phyloP scores from a whole-genome alignment of 2,888 invertebrate species.

The Caenorhabditis zanzibari region DNA sequence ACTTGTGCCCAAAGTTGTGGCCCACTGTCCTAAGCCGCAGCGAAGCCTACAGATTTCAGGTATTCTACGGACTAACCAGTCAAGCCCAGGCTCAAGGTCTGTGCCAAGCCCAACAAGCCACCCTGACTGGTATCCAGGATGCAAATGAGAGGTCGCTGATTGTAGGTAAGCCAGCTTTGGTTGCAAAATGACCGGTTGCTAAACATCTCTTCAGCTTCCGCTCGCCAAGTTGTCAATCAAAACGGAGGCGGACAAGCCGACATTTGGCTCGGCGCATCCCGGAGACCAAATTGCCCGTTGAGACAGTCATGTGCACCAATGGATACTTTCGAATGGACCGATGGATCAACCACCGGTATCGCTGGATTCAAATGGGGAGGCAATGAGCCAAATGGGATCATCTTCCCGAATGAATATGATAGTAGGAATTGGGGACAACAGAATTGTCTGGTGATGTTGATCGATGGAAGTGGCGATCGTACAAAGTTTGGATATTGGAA shows the following conservation, averaged over 20 bases:
- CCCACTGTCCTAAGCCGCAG: too few species aligned
- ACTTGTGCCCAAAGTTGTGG: too few species aligned
- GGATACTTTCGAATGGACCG: slow-evolving; percentile 35
- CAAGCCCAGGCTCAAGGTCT: neutral
- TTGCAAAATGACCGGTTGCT: neutral
- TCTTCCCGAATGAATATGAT: neutral
- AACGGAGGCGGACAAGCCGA: neutral
- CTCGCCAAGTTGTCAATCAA: neutral
- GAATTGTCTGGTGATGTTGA: slow-evolving; percentile 1
- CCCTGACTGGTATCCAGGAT: neutral
- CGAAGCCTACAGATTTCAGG: neutral
- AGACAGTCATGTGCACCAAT: neutral
- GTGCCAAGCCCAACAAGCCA: neutral
- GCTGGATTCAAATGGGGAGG: slow-evolving; percentile 14
- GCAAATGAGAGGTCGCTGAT: too few species aligned
- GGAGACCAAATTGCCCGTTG: neutral
- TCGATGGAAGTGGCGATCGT: neutral
- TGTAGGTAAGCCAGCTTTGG: too few species aligned
- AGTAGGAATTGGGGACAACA: slow-evolving; percentile 3
- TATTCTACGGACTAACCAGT: neutral
- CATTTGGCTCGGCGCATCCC: slow-evolving; percentile 9
- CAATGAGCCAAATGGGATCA: slow-evolving; percentile 4
- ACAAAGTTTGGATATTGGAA: neutral
- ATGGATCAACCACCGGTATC: slow-evolving; percentile 18
- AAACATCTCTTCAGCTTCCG: slow-evolving; percentile 9